phyloP scores from a whole-genome alignment of 2,113 vertebrate species.

The Amblyopsis rosae region DNA sequence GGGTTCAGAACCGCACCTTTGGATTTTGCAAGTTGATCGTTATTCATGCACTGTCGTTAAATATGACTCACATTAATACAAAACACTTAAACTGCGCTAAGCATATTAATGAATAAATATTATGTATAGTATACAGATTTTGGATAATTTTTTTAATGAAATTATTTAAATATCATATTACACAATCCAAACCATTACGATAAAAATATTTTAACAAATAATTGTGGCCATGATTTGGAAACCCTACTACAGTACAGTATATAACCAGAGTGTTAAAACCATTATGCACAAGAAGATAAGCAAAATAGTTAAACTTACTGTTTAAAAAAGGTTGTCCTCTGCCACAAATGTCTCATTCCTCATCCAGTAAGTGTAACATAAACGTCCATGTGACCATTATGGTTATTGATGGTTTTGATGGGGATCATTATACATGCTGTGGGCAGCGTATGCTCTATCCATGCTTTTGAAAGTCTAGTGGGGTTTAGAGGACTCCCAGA shows the following conservation, averaged over 20 bases:
- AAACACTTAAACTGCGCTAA: too few species aligned
- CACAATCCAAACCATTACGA: too few species aligned
- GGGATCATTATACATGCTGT: conserved; percentile 74
- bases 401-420: conserved; percentile 76
- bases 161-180: too few species aligned
- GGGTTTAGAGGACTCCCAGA: conserved; percentile 49
- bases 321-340: conserved; percentile 57
- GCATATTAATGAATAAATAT: too few species aligned
- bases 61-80: conserved; percentile 15
- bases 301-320: conserved; percentile 25
- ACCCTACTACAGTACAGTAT: background rate
- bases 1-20: conserved; percentile 20
- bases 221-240: too few species aligned
- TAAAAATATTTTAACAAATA: too few species aligned
- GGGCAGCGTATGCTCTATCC: conserved; percentile 66
- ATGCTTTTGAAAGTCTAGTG: conserved; percentile 56
- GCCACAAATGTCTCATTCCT: conserved; percentile 61
- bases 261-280: background rate
- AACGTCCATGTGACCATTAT: conserved; percentile 70
- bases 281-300: background rate
- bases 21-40: background rate
- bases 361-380: conserved; percentile 70
- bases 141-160: too few species aligned
- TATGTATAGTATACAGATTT: too few species aligned
- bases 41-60: background rate